Conservation (phyloP, 2,797 vertebrate genomes). For the Onychomys torridus region DNA sequence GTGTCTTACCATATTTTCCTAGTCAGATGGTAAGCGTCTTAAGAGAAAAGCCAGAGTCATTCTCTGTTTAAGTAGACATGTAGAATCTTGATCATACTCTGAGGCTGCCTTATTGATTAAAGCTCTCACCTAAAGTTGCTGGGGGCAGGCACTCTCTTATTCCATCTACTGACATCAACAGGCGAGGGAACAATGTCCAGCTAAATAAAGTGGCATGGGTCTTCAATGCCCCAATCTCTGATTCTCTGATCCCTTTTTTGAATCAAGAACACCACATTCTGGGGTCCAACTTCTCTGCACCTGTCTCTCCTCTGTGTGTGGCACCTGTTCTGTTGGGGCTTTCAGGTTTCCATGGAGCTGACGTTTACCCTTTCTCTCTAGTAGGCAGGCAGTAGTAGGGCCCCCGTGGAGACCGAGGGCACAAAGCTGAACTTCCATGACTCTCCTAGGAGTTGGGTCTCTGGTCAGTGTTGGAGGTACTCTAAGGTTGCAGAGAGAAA, state of each 20-base stretch:
- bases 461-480: not conserved
- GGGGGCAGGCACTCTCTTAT: not conserved
- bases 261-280: not conserved
- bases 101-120: not conserved
- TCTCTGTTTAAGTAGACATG: not conserved
- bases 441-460: not conserved
- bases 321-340: rapidly evolving
- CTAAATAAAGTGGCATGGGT: not conserved
- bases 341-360: not conserved
- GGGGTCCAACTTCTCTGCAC: not conserved
- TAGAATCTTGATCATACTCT: not conserved
- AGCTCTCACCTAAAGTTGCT: not conserved
- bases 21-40: not conserved
- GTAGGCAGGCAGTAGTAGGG: not conserved
- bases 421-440: not conserved
- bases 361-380: not conserved
- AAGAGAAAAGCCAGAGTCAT: not conserved
- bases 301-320: not conserved
- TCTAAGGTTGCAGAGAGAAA: not conserved
- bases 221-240: not conserved
- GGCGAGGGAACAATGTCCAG: not conserved
- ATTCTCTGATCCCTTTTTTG: not conserved
- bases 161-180: not conserved
- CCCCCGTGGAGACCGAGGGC: no score
- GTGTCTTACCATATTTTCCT: not conserved